Conservation (phyloP, 2,113 vertebrate genomes). For the Eptesicus fuscus region DNA sequence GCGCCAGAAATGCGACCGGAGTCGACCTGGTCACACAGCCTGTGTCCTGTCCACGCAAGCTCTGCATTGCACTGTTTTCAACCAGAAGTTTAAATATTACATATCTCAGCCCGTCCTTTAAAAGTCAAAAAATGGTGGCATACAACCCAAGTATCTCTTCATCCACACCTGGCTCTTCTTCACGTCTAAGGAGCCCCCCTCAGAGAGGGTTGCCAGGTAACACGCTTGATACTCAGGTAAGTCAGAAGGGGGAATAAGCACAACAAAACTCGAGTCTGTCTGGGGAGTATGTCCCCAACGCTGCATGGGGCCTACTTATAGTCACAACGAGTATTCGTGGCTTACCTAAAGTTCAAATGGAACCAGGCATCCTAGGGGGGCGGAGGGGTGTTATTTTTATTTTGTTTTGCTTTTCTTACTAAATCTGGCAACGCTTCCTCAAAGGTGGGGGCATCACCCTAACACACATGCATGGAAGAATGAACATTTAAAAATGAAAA, state of each 20-base stretch:
- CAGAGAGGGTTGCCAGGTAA: neutral
- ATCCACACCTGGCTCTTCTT: neutral
- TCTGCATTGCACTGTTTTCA: rapidly evolving
- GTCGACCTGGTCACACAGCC: rapidly evolving
- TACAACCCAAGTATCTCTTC: neutral
- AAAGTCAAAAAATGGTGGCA: neutral
- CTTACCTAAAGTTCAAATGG: neutral
- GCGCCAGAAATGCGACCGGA: rapidly evolving
- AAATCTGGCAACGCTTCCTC: neutral
- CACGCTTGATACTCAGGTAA: neutral
- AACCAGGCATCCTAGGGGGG: neutral
- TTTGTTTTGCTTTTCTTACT: neutral
- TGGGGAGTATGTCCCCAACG: neutral
- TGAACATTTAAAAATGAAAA: neutral
- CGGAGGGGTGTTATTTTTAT: neutral
- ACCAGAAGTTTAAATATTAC: neutral
- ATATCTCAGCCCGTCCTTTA: neutral
- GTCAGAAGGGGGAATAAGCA: neutral
- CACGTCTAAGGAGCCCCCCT: rapidly evolving
- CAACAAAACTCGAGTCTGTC: too few relatives aligned
- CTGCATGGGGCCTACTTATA: rapidly evolving
- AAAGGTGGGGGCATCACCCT: neutral
- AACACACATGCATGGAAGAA: neutral
- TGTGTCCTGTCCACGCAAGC: neutral
- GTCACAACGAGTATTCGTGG: neutral